Evolutionary conservation across 2,113 vertebrate genomes (phyloP).

Genomic region (Siniperca chuatsi): DNA sequence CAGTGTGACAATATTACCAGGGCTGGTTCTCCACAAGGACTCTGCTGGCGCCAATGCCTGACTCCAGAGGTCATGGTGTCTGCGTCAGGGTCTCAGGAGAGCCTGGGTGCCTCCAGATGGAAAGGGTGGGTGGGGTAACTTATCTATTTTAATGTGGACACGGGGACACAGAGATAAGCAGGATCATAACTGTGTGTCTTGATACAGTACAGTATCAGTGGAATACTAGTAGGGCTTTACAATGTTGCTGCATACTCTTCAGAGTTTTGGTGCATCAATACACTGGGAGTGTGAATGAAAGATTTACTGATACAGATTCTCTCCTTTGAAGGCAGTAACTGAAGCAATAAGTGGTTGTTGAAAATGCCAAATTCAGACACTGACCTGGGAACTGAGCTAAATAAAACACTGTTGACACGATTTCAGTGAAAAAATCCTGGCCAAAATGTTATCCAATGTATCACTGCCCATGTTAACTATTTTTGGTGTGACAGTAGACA

Average conservation of each 20-base stretch:
- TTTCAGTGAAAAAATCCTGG: too few relatives aligned
- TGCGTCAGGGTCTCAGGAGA: slow-evolving; percentile 14
- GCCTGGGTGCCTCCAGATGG: slow-evolving; percentile 1
- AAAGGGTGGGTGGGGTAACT: not conserved
- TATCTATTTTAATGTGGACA: slow-evolving; percentile 13
- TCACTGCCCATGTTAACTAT: too few relatives aligned
- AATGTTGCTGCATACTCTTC: not conserved
- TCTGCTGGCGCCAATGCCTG: not conserved
- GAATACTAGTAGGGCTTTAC: not conserved
- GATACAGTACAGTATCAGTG: not conserved
- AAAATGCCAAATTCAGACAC: too few relatives aligned
- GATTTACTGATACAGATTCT: not conserved
- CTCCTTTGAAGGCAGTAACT: too few relatives aligned
- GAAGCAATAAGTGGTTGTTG: too few relatives aligned
- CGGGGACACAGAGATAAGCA: not conserved
- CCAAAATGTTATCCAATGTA: too few relatives aligned
- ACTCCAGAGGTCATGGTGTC: slow-evolving; percentile 25
- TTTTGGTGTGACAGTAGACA: too few relatives aligned
- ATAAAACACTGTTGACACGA: too few relatives aligned
- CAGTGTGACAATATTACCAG: slow-evolving; percentile 10
- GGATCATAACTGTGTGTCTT: not conserved
- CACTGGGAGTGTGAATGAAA: not conserved
- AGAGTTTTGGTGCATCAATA: not conserved
- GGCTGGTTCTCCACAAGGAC: slow-evolving; percentile 9
- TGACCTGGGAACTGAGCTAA: too few relatives aligned